Evolutionary conservation across 2,888 invertebrate genomes (phyloP).

Genomic region (Noctua janthina): DNA sequence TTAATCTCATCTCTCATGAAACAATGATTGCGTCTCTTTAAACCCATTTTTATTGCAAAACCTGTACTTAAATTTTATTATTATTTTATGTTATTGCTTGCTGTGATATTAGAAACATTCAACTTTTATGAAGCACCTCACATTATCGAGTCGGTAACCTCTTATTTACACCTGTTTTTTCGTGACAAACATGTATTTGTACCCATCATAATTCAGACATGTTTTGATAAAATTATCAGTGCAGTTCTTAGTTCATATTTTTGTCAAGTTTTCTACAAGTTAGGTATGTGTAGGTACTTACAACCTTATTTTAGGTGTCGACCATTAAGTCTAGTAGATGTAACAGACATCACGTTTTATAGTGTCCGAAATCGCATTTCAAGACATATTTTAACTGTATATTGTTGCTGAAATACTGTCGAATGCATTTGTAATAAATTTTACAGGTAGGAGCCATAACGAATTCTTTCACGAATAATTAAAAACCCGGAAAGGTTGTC

Average conservation of each 20-base stretch:
- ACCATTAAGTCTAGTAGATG: background rate
- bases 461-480: background rate
- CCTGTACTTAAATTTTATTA: background rate
- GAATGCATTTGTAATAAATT: background rate
- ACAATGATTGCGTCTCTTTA: background rate
- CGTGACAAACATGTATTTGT: background rate
- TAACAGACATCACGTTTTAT: background rate
- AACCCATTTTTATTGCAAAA: background rate
- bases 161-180: background rate
- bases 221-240: background rate
- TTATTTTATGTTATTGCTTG: background rate
- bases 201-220: background rate
- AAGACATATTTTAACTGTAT: background rate
- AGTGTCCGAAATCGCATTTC: background rate
- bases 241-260: background rate
- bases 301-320: background rate
- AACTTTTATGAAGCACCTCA: background rate
- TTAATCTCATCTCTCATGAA: constrained; percentile 13
- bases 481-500: background rate
- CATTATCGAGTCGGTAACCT: background rate
- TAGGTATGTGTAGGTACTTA: background rate
- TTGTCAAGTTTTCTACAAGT: background rate
- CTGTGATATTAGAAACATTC: background rate
- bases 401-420: background rate
- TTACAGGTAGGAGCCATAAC: background rate